Conservation (phyloP, 2,113 vertebrate genomes). For the Pygoscelis adeliae region DNA sequence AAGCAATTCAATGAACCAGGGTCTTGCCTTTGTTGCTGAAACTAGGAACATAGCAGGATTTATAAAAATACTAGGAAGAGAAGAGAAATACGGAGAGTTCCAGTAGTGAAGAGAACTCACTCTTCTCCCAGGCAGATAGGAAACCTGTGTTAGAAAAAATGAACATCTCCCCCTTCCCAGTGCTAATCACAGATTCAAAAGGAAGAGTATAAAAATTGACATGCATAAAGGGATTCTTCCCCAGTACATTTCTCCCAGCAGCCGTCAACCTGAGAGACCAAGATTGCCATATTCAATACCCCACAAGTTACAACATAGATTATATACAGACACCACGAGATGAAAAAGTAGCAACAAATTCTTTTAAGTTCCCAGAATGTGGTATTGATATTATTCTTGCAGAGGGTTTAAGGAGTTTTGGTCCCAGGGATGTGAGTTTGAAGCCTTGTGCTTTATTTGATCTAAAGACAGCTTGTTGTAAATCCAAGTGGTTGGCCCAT, state of each 20-base stretch:
- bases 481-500: not conserved
- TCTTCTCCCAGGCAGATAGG: not conserved
- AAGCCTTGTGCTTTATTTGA: not conserved
- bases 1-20: not conserved
- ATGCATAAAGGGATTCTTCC: not conserved
- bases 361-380: not conserved
- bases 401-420: not conserved
- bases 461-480: rapidly evolving
- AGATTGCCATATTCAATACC: not conserved
- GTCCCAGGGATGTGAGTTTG: not conserved
- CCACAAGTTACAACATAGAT: not conserved
- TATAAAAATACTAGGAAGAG: not conserved
- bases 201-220: not conserved
- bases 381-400: not conserved
- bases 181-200: not conserved
- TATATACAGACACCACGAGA: not conserved
- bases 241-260: not conserved
- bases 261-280: not conserved
- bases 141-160: not conserved
- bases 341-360: not conserved
- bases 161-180: not conserved
- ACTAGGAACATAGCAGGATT: not conserved
- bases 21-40: not conserved
- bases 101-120: not conserved
- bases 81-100: not conserved